phyloP scores from a whole-genome alignment of 2,113 vertebrate genomes.

The Poeciliopsis occidentalis region DNA sequence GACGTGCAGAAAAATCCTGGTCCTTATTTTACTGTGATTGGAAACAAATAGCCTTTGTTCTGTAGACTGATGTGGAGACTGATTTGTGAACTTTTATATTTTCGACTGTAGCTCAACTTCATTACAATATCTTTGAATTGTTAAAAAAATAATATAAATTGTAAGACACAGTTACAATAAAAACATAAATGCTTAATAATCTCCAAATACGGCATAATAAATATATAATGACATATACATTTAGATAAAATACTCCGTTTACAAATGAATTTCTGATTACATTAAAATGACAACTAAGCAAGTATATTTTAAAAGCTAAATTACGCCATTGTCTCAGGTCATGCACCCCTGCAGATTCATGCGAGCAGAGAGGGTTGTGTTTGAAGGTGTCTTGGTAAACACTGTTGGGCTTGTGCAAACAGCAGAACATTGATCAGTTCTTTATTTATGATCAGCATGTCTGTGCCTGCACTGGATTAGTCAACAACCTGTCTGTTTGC shows the following conservation, averaged over 20 bases:
- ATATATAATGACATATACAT: background rate
- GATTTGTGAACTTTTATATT: background rate
- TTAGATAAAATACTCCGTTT: background rate
- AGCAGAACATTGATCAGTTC: conserved; percentile 73
- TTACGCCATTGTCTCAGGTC: conserved; percentile 22
- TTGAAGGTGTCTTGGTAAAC: conserved; percentile 79
- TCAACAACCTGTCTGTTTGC: conserved; percentile 70
- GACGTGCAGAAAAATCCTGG: no score
- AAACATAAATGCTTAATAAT: background rate
- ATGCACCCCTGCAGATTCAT: conserved; percentile 35
- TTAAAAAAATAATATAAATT: background rate
- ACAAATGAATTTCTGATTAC: conserved; percentile 15
- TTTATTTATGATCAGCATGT: conserved; percentile 76
- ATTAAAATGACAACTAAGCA: conserved; percentile 19
- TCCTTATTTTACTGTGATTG: no score
- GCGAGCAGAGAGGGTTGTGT: conserved; percentile 53
- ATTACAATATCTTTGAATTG: background rate
- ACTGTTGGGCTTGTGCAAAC: conserved; percentile 77
- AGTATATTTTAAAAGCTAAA: conserved; percentile 45
- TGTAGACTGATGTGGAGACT: background rate
- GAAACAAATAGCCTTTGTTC: no score
- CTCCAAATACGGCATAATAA: background rate
- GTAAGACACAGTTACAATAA: background rate
- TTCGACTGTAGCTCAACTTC: background rate
- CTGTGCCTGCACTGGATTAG: conserved; percentile 78